These are phyloP conservation scores for Helicoverpa assulta DNA, from an alignment of 2,888 invertebrate species.

Conservation along the genomic window DNA sequence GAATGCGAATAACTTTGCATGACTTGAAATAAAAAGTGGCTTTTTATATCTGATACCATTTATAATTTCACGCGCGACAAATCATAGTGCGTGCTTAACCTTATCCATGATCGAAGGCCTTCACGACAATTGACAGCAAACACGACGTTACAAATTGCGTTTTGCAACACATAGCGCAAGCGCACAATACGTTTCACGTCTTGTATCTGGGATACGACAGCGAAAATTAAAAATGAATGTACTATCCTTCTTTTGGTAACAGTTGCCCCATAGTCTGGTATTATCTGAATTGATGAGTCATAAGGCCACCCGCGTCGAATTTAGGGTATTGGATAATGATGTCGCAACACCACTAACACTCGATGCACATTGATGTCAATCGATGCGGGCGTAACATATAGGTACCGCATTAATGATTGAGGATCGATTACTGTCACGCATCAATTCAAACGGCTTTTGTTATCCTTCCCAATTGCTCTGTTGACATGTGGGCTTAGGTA, in stretches of 20 bases:
- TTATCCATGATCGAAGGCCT: conserved; percentile 52
- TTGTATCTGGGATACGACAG: conserved; percentile 6
- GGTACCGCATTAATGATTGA: conserved; percentile 66
- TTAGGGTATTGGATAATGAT: conserved; percentile 77
- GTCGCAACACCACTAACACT: conserved; percentile 73
- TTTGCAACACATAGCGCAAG: conserved; percentile 43
- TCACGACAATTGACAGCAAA: conserved; percentile 36
- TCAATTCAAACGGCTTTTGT: conserved; percentile 59
- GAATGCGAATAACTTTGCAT: conserved; percentile 20
- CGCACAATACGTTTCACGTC: background rate
- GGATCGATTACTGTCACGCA: conserved; percentile 68
- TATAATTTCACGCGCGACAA: conserved; percentile 41
- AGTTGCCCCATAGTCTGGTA: conserved; percentile 27
- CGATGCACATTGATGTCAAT: conserved; percentile 75
- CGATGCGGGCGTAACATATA: conserved; percentile 75
- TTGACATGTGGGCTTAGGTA: conserved; percentile 38
- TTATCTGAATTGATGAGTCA: conserved; percentile 65
- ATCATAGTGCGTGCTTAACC: conserved; percentile 50
- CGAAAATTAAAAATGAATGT: conserved; percentile 3
- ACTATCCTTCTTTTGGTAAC: conserved; percentile 9
- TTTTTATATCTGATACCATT: conserved; percentile 33
- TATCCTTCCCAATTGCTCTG: conserved; percentile 54
- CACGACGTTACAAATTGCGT: conserved; percentile 32
- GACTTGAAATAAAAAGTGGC: conserved; percentile 17
- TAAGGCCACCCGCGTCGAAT: conserved; percentile 72